These are phyloP conservation scores for Festucalex cinctus DNA, from an alignment of 2,113 vertebrate genomes.

Conservation along the genomic window DNA sequence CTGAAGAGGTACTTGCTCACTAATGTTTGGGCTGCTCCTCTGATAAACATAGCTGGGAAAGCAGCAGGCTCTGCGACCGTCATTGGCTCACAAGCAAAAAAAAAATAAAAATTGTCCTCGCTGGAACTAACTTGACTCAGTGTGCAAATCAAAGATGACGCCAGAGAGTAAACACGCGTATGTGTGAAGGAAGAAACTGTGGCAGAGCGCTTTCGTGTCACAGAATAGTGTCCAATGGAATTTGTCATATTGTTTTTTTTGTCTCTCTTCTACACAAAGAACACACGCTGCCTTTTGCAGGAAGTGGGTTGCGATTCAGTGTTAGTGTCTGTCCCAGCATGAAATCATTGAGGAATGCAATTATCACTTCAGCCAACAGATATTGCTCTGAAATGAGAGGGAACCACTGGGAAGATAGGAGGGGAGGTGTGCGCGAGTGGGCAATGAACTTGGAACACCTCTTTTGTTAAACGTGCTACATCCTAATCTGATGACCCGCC, in stretches of 20 bases:
- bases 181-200: background rate
- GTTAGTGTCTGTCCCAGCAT: constrained; percentile 58
- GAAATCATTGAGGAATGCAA: constrained; percentile 68
- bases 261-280: constrained; percentile 60
- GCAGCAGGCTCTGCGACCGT: constrained; percentile 34
- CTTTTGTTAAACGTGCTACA: constrained; percentile 29
- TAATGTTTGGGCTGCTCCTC: constrained; percentile 56
- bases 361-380: constrained; percentile 66
- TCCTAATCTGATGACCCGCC: constrained; percentile 19
- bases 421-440: constrained; percentile 1
- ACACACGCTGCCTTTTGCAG: constrained; percentile 43
- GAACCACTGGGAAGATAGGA: background rate
- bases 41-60: constrained; percentile 55
- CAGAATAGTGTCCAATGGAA: constrained; percentile 39
- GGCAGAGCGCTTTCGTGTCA: constrained; percentile 31
- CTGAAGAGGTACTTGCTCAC: constrained; percentile 59
- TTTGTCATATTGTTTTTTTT: constrained; percentile 65
- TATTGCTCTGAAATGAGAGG: constrained; percentile 20
- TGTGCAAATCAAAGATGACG: constrained; percentile 48
- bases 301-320: constrained; percentile 53
- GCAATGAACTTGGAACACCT: constrained; percentile 22
- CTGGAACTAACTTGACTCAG: constrained; percentile 56
- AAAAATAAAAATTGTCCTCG: constrained; percentile 43
- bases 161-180: constrained; percentile 10
- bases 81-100: constrained; percentile 35